A percentile compares a stretch with the other conserved stretches of the same genome.
phyloP scores from a whole-genome alignment of 92 coral and sea anemone species.

The Isaurus tuberculatus region DNA sequence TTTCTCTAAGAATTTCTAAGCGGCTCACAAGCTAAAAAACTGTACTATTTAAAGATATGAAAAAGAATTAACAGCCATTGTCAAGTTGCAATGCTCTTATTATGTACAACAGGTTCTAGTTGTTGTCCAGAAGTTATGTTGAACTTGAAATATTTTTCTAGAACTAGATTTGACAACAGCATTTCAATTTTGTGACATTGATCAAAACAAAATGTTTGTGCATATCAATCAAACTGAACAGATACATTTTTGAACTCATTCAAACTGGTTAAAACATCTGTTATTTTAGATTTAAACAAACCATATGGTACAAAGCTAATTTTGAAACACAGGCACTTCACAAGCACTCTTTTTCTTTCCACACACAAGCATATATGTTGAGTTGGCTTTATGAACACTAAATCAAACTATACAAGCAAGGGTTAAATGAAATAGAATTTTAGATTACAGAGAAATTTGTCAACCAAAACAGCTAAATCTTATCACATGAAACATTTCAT shows the following conservation, averaged over 20 bases:
- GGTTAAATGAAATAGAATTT: not conserved
- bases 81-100: not conserved
- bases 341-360: not conserved
- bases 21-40: not conserved
- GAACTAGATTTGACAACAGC: conserved; percentile 5
- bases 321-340: conserved; percentile 13
- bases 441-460: not conserved
- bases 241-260: not conserved
- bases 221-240: not conserved
- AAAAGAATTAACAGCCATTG: not conserved
- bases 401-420: not conserved
- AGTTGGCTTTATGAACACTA: not conserved
- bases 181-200: not conserved
- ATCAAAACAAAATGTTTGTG: conserved; percentile 46
- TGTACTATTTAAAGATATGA: not conserved
- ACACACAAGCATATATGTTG: not conserved
- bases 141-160: conserved; percentile 9
- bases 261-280: not conserved
- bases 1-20: not conserved
- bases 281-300: not conserved
- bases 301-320: conserved; percentile 2
- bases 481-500: not conserved
- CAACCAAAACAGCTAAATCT: conserved; percentile 10
- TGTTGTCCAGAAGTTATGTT: not conserved
- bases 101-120: not conserved